Base-by-base conservation (phyloP, 2,888 invertebrate species). In the Diadegma fenestrale region DNA sequence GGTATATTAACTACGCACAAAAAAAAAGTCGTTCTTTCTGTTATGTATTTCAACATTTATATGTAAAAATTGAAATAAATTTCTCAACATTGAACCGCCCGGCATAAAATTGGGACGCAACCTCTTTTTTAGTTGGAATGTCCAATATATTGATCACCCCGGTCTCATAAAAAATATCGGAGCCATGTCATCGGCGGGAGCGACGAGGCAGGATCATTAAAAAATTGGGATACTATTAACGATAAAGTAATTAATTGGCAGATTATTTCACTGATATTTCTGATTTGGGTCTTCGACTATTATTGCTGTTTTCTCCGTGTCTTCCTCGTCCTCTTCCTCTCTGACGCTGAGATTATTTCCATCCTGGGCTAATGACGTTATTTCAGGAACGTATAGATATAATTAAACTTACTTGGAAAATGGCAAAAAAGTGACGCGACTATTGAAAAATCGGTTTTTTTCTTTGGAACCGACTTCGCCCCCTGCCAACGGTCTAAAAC, bases 361-460 rank as follows among this genome's bases (percentile, higher is more conserved):
- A 45, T 73, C 54, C 66, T 66, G 19, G 33, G 43, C 22, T 73
- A 73, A 80, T 80, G 37, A 37, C 43, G 45, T 66, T 54, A 73
- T n/a, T 33, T 58, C 22, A 58, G 30, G 66, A 54, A 78, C 30
- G 43, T 26, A 72, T 45, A 37, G 48, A 51, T 37, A 72, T 8
- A 41, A 66, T 26, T 37, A 22, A 68, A 45, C 33, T 8, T 64
- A 58, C 10, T 73, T 58, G 6, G 54, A 72, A 58, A 22, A 12
- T 37, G 66, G 58, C 45, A 48, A 58, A 68, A 58, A 63, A 72
- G 66, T 7, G 12, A 19, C 66, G 68, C 66, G 68, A 66, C 48
- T 43, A 66, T 58, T 64, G 63, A 71, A 71, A 84, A 84, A 86
- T 79, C 75, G 79, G 81, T 68, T 81, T 79, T n/a, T 84, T 81